Percentiles rank a stretch among this genome's conserved stretches.
Conservation (phyloP, 2,113 vertebrate species). For the Hydrolagus affinis region DNA sequence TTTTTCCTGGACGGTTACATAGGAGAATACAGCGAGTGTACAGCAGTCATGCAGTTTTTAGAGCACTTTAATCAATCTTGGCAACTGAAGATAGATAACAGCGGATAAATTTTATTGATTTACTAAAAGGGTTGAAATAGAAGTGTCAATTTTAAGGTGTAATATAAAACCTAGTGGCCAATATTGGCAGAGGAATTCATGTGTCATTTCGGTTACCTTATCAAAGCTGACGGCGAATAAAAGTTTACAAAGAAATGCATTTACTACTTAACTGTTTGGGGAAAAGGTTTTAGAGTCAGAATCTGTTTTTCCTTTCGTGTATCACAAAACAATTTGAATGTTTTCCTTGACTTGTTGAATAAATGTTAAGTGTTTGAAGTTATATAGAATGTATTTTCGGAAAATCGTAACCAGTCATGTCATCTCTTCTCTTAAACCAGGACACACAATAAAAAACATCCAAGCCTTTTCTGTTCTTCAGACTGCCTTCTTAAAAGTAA, state of each 20-base stretch:
- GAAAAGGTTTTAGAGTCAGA: neutral
- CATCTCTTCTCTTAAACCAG: constrained; percentile 50
- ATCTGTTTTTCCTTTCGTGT: neutral
- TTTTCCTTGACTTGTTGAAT: neutral
- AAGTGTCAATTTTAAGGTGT: neutral
- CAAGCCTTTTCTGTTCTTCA: constrained; percentile 93
- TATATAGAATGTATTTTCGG: neutral
- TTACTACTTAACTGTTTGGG: neutral
- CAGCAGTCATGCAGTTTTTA: neutral
- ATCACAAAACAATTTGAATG: neutral
- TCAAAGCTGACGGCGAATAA: neutral
- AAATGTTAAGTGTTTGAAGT: neutral
- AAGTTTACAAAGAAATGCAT: neutral
- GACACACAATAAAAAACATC: constrained; percentile 87
- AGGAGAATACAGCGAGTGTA: neutral
- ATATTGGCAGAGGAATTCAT: neutral
- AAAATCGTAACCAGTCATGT: neutral
- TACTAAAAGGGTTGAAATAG: neutral
- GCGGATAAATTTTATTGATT: neutral
- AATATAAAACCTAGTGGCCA: neutral
- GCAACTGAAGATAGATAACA: neutral
- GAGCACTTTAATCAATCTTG: neutral
- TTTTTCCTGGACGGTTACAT: neutral
- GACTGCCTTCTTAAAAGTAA: constrained; percentile 88
- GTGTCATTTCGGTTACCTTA: neutral